These are phyloP conservation scores for Syritta pipiens DNA, from an alignment of 2,888 invertebrate genomes.

Conservation along the genomic window DNA sequence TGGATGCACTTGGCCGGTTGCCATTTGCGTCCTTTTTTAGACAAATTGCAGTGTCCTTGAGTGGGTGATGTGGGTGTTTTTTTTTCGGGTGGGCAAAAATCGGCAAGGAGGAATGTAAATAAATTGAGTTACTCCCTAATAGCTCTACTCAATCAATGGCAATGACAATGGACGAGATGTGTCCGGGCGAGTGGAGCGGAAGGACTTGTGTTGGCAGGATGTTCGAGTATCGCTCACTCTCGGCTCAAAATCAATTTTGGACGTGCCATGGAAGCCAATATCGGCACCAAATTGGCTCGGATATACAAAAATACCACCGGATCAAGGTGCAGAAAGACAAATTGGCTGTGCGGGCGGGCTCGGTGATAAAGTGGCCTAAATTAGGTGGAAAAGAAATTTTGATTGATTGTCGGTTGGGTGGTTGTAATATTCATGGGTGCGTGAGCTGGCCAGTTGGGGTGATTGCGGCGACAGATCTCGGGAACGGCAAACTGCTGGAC, in stretches of 20 bases:
- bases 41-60: background rate
- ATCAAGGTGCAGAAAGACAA: constrained; percentile 36
- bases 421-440: background rate
- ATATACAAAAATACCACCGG: constrained; percentile 20
- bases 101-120: constrained; percentile 12
- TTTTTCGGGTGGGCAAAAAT: background rate
- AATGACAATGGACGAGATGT: background rate
- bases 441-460: background rate
- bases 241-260: constrained; percentile 40
- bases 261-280: constrained; percentile 48
- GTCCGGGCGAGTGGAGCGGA: background rate
- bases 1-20: constrained; percentile 8
- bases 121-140: constrained; percentile 53
- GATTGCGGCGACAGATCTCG: background rate
- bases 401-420: constrained; percentile 22
- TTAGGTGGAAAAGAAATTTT: constrained; percentile 26
- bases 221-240: constrained; percentile 21
- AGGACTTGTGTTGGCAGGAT: constrained; percentile 12
- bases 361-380: constrained; percentile 22
- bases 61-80: too few species aligned
- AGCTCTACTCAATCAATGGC: constrained; percentile 39
- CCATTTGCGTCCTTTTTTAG: constrained; percentile 19
- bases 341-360: background rate
- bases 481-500: background rate
- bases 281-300: constrained; percentile 30